Conservation (phyloP, 2,888 invertebrate genomes). For the Bursaphelenchus okinawaensis region DNA sequence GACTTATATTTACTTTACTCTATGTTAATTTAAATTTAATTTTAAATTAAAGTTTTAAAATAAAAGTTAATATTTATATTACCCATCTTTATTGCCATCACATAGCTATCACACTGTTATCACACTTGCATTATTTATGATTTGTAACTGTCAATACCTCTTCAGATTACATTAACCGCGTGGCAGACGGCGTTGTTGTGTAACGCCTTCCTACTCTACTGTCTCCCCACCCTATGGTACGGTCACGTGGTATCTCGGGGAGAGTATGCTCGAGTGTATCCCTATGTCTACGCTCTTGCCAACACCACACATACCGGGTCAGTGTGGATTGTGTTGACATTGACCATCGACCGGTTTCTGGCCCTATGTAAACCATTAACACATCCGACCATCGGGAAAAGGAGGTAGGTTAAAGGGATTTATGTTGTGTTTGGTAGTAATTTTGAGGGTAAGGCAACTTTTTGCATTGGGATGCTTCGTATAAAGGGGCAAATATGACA, state of each 20-base stretch:
- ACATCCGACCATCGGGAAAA: slow-evolving; percentile 53
- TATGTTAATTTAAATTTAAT: too few species aligned
- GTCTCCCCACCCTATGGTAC: slow-evolving; percentile 45
- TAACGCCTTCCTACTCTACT: slow-evolving; percentile 55
- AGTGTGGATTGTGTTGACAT: slow-evolving; percentile 54
- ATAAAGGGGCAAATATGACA: too few species aligned
- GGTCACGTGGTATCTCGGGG: slow-evolving; percentile 25
- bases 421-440: background rate
- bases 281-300: slow-evolving; percentile 52
- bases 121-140: too few species aligned
- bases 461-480: too few species aligned
- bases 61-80: too few species aligned
- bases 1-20: too few species aligned
- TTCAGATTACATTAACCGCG: slow-evolving; percentile 49
- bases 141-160: slow-evolving; percentile 1
- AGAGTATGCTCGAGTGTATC: slow-evolving; percentile 49
- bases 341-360: slow-evolving; percentile 54
- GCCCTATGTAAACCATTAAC: slow-evolving; percentile 53
- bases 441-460: too few species aligned
- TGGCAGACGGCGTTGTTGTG: slow-evolving; percentile 55
- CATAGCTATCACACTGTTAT: background rate
- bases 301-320: slow-evolving; percentile 53
- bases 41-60: too few species aligned
- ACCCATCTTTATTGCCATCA: too few species aligned
- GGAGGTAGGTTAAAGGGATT: slow-evolving; percentile 32